A percentile compares a stretch with the other conserved stretches of the same genome.
These are phyloP conservation scores for Pseudochromis fuscus DNA, from an alignment of 2,797 vertebrate genomes.

Conservation along the genomic window DNA sequence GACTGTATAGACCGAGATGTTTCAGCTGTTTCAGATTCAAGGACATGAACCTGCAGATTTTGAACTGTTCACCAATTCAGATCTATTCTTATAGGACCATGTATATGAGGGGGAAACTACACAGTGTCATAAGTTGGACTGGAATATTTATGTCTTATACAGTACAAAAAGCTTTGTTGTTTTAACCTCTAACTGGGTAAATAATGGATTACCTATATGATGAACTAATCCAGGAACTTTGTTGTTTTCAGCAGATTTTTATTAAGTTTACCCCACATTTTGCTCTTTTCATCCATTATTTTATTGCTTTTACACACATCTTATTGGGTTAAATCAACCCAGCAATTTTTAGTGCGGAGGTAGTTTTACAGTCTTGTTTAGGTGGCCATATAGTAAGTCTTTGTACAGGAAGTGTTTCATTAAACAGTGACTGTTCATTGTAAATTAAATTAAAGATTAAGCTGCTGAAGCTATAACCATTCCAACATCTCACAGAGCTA, in stretches of 20 bases:
- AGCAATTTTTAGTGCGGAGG: too few relatives aligned
- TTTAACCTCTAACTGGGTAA: too few relatives aligned
- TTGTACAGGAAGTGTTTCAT: background rate
- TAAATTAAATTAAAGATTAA: slow-evolving; percentile 4
- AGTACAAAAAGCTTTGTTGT: too few relatives aligned
- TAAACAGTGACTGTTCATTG: slow-evolving; percentile 8
- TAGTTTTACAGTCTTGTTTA: background rate
- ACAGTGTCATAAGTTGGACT: background rate
- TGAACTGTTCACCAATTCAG: background rate
- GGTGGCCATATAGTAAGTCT: background rate
- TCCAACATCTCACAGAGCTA: background rate
- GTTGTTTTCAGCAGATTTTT: too few relatives aligned
- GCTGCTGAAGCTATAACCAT: background rate
- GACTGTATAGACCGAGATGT: background rate
- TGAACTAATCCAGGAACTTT: too few relatives aligned
- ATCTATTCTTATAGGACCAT: background rate
- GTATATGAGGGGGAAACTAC: slow-evolving; percentile 1
- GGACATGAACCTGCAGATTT: background rate
- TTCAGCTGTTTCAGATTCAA: slow-evolving; percentile 3
- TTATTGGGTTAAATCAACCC: too few relatives aligned
- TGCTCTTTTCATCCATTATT: too few relatives aligned
- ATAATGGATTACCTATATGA: too few relatives aligned
- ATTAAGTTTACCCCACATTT: too few relatives aligned
- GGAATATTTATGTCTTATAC: background rate
- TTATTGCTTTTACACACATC: too few relatives aligned